Percentiles rank a stretch among this genome's conserved stretches.
Conservation (phyloP, 1,140 invertebrate species). For the Pogonomyrmex californicus region DNA sequence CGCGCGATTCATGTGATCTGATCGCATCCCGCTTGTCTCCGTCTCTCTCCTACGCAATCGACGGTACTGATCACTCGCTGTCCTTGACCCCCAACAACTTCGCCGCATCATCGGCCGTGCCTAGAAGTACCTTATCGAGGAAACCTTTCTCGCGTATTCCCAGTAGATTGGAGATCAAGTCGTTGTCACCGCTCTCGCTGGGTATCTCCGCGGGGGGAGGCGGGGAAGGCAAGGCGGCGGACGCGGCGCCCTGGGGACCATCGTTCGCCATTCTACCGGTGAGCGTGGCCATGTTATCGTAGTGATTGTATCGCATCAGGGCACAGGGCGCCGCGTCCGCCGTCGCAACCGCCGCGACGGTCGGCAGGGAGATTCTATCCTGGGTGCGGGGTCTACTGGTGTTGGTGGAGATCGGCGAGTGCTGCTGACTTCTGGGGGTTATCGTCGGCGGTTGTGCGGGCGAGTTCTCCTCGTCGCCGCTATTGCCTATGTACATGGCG, state of each 20-base stretch:
- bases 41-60: not conserved
- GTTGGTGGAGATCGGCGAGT: slow-evolving; percentile 72
- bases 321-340: slow-evolving; percentile 83
- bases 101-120: slow-evolving; percentile 95
- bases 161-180: slow-evolving; percentile 95
- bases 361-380: slow-evolving; percentile 82
- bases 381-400: slow-evolving; percentile 72
- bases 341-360: slow-evolving; percentile 80
- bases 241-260: slow-evolving; percentile 76
- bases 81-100: slow-evolving; percentile 93
- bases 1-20: not conserved
- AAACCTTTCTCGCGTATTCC: slow-evolving; percentile 95
- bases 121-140: slow-evolving; percentile 93
- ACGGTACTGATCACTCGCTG: slow-evolving; percentile 78
- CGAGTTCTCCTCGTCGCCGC: slow-evolving; percentile 85
- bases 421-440: slow-evolving; percentile 83
- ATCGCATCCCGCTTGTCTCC: not conserved
- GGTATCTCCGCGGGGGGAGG: slow-evolving; percentile 71
- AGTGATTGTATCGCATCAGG: slow-evolving; percentile 82
- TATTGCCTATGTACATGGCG: slow-evolving; percentile 82
- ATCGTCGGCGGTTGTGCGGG: slow-evolving; percentile 85
- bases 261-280: slow-evolving; percentile 88
- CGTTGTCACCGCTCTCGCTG: slow-evolving; percentile 88
- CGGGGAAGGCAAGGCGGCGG: slow-evolving; percentile 79
- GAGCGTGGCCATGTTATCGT: slow-evolving; percentile 83